Percentiles rank a stretch among this genome's conserved stretches.
phyloP scores from a whole-genome alignment of 64 coral and sea anemone genomes.

The Pocillopora verrucosa region DNA sequence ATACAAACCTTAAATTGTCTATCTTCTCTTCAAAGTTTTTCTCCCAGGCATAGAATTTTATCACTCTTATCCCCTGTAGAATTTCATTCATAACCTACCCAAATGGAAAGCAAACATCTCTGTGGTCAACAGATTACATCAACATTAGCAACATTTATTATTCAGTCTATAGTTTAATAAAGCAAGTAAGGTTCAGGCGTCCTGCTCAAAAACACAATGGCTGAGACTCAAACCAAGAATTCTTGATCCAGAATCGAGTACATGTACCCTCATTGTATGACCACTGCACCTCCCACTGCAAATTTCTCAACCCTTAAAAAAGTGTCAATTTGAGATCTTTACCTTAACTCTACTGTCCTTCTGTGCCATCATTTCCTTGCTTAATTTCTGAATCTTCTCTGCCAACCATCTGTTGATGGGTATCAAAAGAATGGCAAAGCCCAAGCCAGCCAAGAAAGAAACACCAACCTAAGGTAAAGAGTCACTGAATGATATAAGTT shows the following conservation, averaged over 20 bases:
- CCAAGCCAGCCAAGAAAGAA: constrained; percentile 86
- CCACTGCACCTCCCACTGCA: background rate
- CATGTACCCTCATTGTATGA: background rate
- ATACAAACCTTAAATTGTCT: constrained; percentile 71
- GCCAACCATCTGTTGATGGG: constrained; percentile 91
- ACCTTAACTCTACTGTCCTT: constrained; percentile 98
- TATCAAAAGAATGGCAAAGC: constrained; percentile 84
- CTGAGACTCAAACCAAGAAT: too few species aligned
- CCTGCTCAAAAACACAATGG: too few species aligned
- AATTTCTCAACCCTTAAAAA: too few species aligned
- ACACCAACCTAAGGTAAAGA: constrained; percentile 69
- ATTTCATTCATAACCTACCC: constrained; percentile 98
- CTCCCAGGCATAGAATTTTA: constrained; percentile 99
- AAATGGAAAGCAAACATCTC: background rate
- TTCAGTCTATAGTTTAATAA: too few species aligned
- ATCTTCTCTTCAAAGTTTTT: constrained; percentile 87
- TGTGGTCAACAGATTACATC: too few species aligned
- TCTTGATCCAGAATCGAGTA: background rate
- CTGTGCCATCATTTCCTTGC: constrained; percentile 94
- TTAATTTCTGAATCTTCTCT: constrained; percentile 81
- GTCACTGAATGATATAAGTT: background rate
- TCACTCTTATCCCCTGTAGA: constrained; percentile 93
- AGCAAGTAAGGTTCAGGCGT: too few species aligned
- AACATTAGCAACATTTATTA: too few species aligned
- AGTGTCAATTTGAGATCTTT: background rate